Percentiles rank a stretch among this genome's conserved stretches.
Evolutionary conservation across 2,888 invertebrate species (phyloP).

Genomic region (Nudaria mundana): DNA sequence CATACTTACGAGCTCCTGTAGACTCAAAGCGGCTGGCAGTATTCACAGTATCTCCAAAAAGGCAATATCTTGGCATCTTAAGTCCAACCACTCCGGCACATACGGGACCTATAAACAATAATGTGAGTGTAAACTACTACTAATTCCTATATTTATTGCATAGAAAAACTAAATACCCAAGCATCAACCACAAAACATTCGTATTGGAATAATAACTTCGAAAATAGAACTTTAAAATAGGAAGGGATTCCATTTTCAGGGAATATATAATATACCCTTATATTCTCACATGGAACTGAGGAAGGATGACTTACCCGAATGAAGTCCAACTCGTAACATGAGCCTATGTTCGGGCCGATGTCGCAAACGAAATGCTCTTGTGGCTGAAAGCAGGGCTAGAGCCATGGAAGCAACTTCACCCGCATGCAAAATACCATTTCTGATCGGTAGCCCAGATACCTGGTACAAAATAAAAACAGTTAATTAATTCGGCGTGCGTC

Average conservation of each 20-base stretch:
- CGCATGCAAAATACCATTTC: constrained; percentile 94
- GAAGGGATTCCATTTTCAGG: too few species aligned
- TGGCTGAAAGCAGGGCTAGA: constrained; percentile 89
- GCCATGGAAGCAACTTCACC: constrained; percentile 97
- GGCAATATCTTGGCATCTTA: constrained; percentile 96
- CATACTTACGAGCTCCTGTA: constrained; percentile 86
- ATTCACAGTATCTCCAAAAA: constrained; percentile 96
- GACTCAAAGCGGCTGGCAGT: constrained; percentile 94
- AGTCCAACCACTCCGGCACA: constrained; percentile 96
- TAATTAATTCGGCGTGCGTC: too few species aligned
- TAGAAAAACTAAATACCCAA: too few species aligned
- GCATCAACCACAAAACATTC: too few species aligned
- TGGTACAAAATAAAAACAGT: constrained; percentile 40
- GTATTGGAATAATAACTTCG: too few species aligned
- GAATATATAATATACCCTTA: too few species aligned
- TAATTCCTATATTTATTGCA: too few species aligned
- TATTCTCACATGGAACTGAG: too few species aligned
- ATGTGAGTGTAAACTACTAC: background rate
- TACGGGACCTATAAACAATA: constrained; percentile 85
- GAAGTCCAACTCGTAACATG: constrained; percentile 93
- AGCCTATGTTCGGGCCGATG: constrained; percentile 93
- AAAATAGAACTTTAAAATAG: too few species aligned
- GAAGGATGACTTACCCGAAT: constrained; percentile 83
- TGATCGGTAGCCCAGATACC: constrained; percentile 93
- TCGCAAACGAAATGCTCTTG: constrained; percentile 92